Percentiles rank a stretch among this genome's conserved stretches.
Conservation (phyloP, 2,888 invertebrate genomes). For the Stenotaenia linearis region DNA sequence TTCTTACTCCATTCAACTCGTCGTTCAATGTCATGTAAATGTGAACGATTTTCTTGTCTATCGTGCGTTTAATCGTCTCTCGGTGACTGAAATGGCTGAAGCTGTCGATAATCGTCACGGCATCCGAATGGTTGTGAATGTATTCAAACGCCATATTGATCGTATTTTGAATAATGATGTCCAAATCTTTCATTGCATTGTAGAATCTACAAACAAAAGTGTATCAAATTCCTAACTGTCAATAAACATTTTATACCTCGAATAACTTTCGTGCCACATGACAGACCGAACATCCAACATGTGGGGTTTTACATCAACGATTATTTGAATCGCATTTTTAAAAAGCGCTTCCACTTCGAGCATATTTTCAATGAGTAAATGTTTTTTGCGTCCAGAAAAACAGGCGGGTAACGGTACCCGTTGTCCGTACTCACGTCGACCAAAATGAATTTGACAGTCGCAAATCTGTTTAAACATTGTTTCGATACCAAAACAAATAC, state of each 20-base stretch:
- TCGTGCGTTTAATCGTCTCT: slow-evolving; percentile 48
- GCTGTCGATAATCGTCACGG: slow-evolving; percentile 67
- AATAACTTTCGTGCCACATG: slow-evolving; percentile 69
- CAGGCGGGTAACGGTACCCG: slow-evolving; percentile 59
- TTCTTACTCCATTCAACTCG: slow-evolving; percentile 67
- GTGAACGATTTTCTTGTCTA: slow-evolving; percentile 58
- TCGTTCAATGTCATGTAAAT: slow-evolving; percentile 61
- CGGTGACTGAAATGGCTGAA: slow-evolving; percentile 72
- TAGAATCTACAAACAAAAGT: slow-evolving; percentile 49
- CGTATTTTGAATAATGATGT: slow-evolving; percentile 75
- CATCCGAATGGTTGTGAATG: slow-evolving; percentile 73
- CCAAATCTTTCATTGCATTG: slow-evolving; percentile 53
- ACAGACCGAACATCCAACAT: slow-evolving; percentile 50
- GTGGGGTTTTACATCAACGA: slow-evolving; percentile 57
- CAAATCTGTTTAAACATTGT: slow-evolving; percentile 63
- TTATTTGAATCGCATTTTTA: slow-evolving; percentile 56
- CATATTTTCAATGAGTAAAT: slow-evolving; percentile 47
- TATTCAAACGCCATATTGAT: slow-evolving; percentile 71
- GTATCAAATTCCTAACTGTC: slow-evolving; percentile 39
- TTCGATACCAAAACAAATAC: too few species aligned
- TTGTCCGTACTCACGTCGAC: slow-evolving; percentile 60
- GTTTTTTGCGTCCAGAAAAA: slow-evolving; percentile 64
- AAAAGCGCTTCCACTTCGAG: slow-evolving; percentile 67
- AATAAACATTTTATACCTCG: not conserved
- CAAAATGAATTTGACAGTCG: slow-evolving; percentile 82